phyloP scores from a whole-genome alignment of 2,113 vertebrate genomes.

The Onychostoma macrolepis region DNA sequence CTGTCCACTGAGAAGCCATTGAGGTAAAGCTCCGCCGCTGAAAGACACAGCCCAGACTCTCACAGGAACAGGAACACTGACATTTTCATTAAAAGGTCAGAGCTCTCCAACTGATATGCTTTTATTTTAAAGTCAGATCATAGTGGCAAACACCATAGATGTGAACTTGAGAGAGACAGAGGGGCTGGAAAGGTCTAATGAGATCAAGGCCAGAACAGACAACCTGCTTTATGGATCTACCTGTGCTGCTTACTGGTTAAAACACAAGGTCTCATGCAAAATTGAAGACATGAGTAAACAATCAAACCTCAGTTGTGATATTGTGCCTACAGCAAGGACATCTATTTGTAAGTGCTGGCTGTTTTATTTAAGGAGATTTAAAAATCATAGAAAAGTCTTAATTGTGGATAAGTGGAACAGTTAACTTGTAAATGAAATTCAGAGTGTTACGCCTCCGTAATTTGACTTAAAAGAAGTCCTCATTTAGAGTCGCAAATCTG shows the following conservation, averaged over 20 bases:
- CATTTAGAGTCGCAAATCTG: conserved; percentile 81
- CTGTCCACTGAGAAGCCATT: conserved; percentile 64
- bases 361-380: conserved; percentile 12
- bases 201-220: conserved; percentile 71
- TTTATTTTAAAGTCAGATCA: conserved; percentile 58
- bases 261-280: not conserved
- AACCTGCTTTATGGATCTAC: not conserved
- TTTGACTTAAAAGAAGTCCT: conserved; percentile 81
- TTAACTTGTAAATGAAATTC: conserved; percentile 72
- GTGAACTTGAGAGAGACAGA: conserved; percentile 52
- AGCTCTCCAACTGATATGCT: conserved; percentile 54
- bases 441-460: conserved; percentile 72
- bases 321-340: not conserved
- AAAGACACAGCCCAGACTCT: conserved; percentile 58
- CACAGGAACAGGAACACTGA: conserved; percentile 74
- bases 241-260: not conserved
- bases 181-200: conserved; percentile 66
- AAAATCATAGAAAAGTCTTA: conserved; percentile 18
- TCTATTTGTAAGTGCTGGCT: not conserved
- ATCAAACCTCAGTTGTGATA: conserved; percentile 14
- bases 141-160: conserved; percentile 75
- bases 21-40: conserved; percentile 59
- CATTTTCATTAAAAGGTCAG: conserved; percentile 89
- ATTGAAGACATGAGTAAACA: conserved; percentile 36
- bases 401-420: conserved; percentile 44